Evolutionary conservation across 1,140 invertebrate genomes (phyloP), one percentile per base, ranked within the genome.

Genomic region (Ridgeia piscesae): DNA sequence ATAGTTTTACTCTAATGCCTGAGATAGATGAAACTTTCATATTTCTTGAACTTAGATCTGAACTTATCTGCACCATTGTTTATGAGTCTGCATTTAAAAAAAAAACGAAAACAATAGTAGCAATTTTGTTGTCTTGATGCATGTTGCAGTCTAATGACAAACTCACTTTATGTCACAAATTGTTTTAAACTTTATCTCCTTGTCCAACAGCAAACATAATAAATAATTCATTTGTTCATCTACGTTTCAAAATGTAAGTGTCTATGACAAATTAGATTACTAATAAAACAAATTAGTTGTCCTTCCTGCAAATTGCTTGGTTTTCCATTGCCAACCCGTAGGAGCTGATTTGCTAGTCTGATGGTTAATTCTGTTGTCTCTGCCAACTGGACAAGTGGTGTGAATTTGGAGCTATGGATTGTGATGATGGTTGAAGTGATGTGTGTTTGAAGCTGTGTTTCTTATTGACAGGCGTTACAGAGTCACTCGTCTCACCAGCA

Each of bases 401-500:
- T 77, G 14, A 4, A 21, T 8, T 21, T 77, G 58, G 2, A 21
- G 27, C 42, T 11, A 42, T 77, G 58, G n/a, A n/a, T 77, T 17
- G 27, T 77, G 27, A 27, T 77, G 58, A 21, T 77, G 27, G 58
- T 77, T 21, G 0, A 31, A 77, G 17, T 31, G 58, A 77, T 77
- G 6, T 77, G 14, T 8, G 58, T 8, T 21, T 77, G 58, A 14
- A 21, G 27, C 42, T 11, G 11, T 77, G 58, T 77, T 9, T 21
- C 58, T 11, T 42, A 33, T 42, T 42, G 94, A 33, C 93, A 95
- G 95, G 94, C 95, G 34, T 92, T 96, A 34, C 95, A 96, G 94
- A 94, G 93, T 91, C 95, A 96, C 93, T 94, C 95, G 2, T 93
- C 94, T 58, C 95, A 95, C 48, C 95, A 96, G 92, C 95, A 96